Conservation (phyloP, 2,888 invertebrate genomes). For the Cosmia pyralina region DNA sequence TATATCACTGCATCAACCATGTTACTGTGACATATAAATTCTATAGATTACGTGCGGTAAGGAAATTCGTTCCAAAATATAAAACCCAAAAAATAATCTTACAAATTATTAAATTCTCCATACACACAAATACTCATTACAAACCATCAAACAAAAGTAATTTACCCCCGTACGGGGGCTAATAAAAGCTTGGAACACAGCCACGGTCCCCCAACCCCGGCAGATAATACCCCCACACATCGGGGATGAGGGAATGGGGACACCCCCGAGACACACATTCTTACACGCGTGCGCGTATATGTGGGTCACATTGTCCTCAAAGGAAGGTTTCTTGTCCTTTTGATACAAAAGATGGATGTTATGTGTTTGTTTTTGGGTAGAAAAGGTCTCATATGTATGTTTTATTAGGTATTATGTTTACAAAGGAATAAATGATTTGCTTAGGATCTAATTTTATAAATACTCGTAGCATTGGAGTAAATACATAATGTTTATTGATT, state of each 20-base stretch:
- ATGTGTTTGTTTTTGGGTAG: constrained; percentile 4
- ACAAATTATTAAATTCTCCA: background rate
- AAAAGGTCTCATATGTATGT: constrained; percentile 15
- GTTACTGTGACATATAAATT: too few species aligned
- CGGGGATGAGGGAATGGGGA: constrained; percentile 66
- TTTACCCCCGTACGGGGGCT: constrained; percentile 62
- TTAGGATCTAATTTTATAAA: background rate
- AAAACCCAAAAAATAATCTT: background rate
- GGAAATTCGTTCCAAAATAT: too few species aligned
- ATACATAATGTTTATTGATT: background rate
- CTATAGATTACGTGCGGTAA: too few species aligned
- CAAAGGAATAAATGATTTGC: background rate
- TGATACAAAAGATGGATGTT: constrained; percentile 47
- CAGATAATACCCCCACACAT: constrained; percentile 77
- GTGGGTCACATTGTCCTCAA: constrained; percentile 85
- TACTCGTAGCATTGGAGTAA: background rate
- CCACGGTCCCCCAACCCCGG: constrained; percentile 64
- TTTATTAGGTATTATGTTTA: constrained; percentile 1
- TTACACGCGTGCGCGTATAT: constrained; percentile 85
- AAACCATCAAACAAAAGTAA: constrained; percentile 67
- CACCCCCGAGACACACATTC: constrained; percentile 82
- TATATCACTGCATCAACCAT: too few species aligned
- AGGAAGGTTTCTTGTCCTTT: constrained; percentile 65
- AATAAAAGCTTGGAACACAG: constrained; percentile 69
- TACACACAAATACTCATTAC: constrained; percentile 54